A percentile compares a stretch with the other conserved stretches of the same genome.
Evolutionary conservation across 2,888 invertebrate genomes (phyloP).

Genomic region (Chesias legatella): DNA sequence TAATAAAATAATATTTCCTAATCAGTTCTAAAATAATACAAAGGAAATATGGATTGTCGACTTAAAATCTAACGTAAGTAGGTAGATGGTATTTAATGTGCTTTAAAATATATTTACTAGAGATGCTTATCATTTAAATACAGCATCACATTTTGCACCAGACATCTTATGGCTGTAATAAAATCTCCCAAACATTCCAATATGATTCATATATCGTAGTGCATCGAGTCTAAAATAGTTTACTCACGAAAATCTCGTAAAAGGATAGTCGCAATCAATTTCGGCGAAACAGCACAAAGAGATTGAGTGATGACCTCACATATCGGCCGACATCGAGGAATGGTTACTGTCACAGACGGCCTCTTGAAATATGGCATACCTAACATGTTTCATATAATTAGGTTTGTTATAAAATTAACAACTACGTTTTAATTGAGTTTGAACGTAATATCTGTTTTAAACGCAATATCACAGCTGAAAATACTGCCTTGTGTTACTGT

Average conservation of each 20-base stretch:
- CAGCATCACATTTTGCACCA: conserved; percentile 10
- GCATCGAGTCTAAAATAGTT: conserved; percentile 1
- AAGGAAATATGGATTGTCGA: too few relatives aligned
- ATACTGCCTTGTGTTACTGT: too few relatives aligned
- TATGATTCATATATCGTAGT: not conserved
- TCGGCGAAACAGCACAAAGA: conserved; percentile 42
- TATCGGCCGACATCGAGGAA: conserved; percentile 57
- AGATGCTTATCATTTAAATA: conserved; percentile 1
- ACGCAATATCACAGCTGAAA: too few relatives aligned
- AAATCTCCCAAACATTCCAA: conserved; percentile 2
- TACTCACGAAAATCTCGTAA: conserved; percentile 10
- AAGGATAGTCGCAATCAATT: conserved; percentile 34
- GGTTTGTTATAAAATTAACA: not conserved
- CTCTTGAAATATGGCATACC: conserved; percentile 57
- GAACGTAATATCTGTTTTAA: not conserved
- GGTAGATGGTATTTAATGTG: not conserved
- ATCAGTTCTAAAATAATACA: too few relatives aligned
- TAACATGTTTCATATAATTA: not conserved
- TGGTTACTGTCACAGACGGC: conserved; percentile 61
- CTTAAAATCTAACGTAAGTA: conserved; percentile 4
- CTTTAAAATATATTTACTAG: not conserved
- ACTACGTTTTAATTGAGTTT: not conserved
- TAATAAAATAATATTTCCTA: too few relatives aligned
- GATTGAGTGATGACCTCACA: conserved; percentile 64
- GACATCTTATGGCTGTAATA: conserved; percentile 5